Evolutionary conservation across 2,113 vertebrate genomes (phyloP).

Genomic region (Lasiurus cinereus): DNA sequence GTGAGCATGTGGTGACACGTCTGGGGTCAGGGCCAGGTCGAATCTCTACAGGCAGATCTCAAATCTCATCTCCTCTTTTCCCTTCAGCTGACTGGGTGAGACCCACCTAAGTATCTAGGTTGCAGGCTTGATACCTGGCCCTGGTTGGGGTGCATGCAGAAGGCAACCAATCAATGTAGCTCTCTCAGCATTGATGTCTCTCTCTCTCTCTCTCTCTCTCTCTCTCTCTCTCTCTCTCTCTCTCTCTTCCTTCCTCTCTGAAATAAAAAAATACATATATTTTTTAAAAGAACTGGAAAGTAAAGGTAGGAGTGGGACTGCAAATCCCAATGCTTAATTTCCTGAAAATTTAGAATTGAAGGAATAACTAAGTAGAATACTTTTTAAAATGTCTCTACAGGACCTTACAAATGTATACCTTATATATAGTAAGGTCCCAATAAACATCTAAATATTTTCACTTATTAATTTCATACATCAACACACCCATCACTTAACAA

Average conservation of each 20-base stretch:
- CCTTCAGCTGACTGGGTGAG: background rate
- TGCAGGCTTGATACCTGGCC: too few species aligned
- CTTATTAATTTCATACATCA: background rate
- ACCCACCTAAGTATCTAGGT: too few species aligned
- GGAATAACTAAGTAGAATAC: background rate
- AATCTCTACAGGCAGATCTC: background rate
- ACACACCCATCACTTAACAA: background rate
- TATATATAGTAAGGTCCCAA: background rate
- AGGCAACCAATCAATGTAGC: too few species aligned
- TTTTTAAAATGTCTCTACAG: background rate
- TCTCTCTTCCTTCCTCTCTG: too few species aligned
- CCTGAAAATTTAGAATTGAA: slow-evolving; percentile 38
- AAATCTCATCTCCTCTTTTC: background rate
- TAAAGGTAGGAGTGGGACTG: background rate
- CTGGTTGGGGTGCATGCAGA: too few species aligned
- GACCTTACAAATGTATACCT: background rate
- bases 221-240: too few species aligned
- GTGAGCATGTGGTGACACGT: background rate
- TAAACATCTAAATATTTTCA: background rate
- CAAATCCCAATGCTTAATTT: background rate
- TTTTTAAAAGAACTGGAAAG: background rate
- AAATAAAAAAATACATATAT: too few species aligned
- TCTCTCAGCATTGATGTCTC: too few species aligned
- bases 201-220: too few species aligned
- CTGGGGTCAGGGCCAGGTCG: background rate